Evolutionary conservation across 2,113 vertebrate species (phyloP).

Genomic region (Lichenostomus cassidix): DNA sequence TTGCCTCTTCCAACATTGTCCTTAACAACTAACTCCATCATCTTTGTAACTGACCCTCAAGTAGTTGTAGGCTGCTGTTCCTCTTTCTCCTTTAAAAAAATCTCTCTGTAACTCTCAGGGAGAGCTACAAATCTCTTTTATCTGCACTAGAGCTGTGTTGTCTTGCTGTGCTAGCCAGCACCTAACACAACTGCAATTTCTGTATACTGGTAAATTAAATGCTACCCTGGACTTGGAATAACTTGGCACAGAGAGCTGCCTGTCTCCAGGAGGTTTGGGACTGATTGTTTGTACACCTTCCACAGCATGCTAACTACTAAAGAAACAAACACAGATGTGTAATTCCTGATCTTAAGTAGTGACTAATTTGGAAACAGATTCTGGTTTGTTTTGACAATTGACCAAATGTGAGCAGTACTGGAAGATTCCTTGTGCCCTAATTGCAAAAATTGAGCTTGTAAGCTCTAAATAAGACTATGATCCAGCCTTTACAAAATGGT

Average conservation of each 20-base stretch:
- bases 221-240: not conserved
- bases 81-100: not conserved
- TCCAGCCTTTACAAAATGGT: not conserved
- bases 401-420: not conserved
- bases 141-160: not conserved
- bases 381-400: conserved; percentile 21
- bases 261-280: not conserved
- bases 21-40: not conserved
- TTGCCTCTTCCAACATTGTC: not conserved
- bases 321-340: not conserved
- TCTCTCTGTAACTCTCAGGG: not conserved
- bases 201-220: not conserved
- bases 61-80: not conserved
- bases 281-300: not conserved
- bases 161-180: not conserved
- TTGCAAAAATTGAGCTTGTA: not conserved
- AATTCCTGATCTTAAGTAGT: not conserved
- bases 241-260: not conserved
- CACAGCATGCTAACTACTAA: not conserved
- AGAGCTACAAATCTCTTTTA: not conserved
- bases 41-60: not conserved
- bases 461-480: not conserved
- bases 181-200: not conserved
- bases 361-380: not conserved
- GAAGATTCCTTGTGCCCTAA: not conserved